Evolutionary conservation across 23 tunicate species (phyloP).

Genomic region (Diplosoma virens): DNA sequence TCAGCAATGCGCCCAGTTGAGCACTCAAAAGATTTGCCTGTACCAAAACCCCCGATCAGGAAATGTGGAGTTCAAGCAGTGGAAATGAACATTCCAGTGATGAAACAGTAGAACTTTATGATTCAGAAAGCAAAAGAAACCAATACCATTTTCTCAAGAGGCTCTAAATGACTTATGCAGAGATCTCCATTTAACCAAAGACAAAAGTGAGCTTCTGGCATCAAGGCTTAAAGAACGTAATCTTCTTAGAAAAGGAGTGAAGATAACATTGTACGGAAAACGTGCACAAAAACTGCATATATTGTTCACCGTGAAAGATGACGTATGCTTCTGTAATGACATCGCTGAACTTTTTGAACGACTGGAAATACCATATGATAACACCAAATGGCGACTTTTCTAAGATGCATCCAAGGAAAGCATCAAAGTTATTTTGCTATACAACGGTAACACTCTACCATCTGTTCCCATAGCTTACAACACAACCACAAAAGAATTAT

Average conservation of each 20-base stretch:
- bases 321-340: not conserved
- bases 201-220: constrained; percentile 8
- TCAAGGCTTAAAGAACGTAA: constrained; percentile 27
- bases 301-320: not conserved
- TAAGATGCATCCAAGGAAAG: constrained; percentile 11
- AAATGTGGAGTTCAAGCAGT: not conserved
- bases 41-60: not conserved
- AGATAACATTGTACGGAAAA: constrained; percentile 6
- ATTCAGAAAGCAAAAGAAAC: not conserved
- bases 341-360: not conserved
- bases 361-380: constrained; percentile 8
- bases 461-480: constrained; percentile 10
- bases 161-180: constrained; percentile 10
- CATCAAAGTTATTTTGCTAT: constrained; percentile 12
- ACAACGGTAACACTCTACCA: constrained; percentile 17
- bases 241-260: constrained; percentile 8
- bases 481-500: not conserved
- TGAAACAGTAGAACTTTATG: not conserved
- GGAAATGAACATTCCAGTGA: not conserved
- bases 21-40: not conserved
- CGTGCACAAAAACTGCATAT: constrained; percentile 1
- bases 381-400: constrained; percentile 7
- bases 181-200: constrained; percentile 20
- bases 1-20: constrained; percentile 8
- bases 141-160: constrained; percentile 13